These are phyloP conservation scores for Crocallis elinguaria DNA, from an alignment of 2,888 invertebrate genomes.

Conservation along the genomic window DNA sequence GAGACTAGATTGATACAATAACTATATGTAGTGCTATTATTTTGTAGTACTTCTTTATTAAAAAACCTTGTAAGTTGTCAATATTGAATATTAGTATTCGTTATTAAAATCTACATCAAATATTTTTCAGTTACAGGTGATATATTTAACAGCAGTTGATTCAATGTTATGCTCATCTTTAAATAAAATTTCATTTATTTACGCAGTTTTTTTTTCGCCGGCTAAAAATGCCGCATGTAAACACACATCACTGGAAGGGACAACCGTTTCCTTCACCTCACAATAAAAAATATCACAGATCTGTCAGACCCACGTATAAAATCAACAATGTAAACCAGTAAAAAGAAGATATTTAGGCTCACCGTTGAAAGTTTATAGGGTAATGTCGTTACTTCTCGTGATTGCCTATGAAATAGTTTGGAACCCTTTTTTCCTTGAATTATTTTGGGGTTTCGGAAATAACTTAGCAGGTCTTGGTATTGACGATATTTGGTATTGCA, in stretches of 20 bases:
- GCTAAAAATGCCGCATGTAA: neutral
- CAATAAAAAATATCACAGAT: slow-evolving; percentile 63
- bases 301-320: slow-evolving; percentile 56
- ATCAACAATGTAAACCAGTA: slow-evolving; percentile 54
- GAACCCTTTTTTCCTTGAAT: slow-evolving; percentile 43
- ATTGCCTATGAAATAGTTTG: slow-evolving; percentile 57
- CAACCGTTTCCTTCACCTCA: slow-evolving; percentile 56
- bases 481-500: no score
- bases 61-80: no score
- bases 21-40: no score
- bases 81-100: no score
- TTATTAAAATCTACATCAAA: no score
- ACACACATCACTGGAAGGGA: slow-evolving; percentile 35
- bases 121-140: no score
- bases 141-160: no score
- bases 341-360: slow-evolving; percentile 49
- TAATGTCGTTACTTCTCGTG: slow-evolving; percentile 68
- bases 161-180: no score
- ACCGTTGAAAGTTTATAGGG: slow-evolving; percentile 62
- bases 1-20: no score
- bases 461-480: slow-evolving; percentile 35
- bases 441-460: slow-evolving; percentile 48
- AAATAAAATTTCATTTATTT: no score
- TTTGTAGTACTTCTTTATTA: no score
- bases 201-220: no score